Evolutionary conservation across 2,888 invertebrate genomes (phyloP).

Genomic region (Pollenia amentaria): DNA sequence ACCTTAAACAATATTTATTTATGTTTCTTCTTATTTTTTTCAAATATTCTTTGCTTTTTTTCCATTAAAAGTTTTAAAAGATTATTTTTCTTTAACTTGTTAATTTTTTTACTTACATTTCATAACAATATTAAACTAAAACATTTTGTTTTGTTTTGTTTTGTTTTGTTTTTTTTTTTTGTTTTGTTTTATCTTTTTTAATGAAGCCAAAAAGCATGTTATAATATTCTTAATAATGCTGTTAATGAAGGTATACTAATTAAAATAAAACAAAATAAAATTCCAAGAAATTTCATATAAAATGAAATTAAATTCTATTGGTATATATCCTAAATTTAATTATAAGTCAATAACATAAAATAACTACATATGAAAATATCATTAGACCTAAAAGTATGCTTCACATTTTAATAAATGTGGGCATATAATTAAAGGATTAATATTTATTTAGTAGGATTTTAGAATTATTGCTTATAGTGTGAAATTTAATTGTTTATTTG

Average conservation of each 20-base stretch:
- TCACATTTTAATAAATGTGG: background rate
- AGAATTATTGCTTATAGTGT: background rate
- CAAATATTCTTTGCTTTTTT: no score
- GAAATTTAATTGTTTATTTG: background rate
- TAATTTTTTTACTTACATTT: no score
- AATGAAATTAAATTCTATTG: conserved; percentile 9
- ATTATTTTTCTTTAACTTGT: no score
- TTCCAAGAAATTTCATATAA: background rate
- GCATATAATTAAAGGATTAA: background rate
- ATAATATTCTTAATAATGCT: background rate
- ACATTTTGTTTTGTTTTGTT: background rate
- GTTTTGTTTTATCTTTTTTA: background rate
- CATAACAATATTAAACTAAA: no score
- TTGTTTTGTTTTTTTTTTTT: no score
- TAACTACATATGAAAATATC: background rate
- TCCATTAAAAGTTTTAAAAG: no score
- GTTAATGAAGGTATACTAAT: background rate
- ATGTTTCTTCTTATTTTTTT: no score
- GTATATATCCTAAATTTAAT: background rate
- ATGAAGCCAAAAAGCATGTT: conserved; percentile 9
- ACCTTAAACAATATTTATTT: no score
- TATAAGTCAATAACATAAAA: background rate
- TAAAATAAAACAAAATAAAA: background rate
- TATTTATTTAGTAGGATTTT: conserved; percentile 1
- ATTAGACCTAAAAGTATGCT: conserved; percentile 24